Evolutionary conservation across 2,888 invertebrate genomes (phyloP).

Genomic region (Frankliniella intonsa): DNA sequence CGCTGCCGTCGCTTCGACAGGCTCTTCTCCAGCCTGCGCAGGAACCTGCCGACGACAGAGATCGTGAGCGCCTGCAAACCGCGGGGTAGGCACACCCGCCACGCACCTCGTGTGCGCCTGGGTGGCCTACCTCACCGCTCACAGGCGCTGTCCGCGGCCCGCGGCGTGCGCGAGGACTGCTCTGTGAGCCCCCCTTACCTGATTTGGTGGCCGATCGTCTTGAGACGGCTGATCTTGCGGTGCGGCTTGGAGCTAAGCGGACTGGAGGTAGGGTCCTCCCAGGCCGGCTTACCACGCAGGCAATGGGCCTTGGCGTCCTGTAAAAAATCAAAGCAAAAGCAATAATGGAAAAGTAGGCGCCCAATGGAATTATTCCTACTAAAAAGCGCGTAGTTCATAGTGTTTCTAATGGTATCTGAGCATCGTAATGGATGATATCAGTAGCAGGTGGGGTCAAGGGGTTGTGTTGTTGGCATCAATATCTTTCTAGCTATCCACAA

Average conservation of each 20-base stretch:
- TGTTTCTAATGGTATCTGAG: not conserved
- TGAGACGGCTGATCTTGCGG: conserved; percentile 62
- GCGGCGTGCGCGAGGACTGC: too few relatives aligned
- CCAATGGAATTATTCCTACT: not conserved
- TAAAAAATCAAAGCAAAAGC: not conserved
- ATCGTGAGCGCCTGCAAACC: not conserved
- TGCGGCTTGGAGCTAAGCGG: not conserved
- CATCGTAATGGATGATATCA: too few relatives aligned
- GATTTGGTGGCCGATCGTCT: conserved; percentile 72
- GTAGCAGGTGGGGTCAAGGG: too few relatives aligned
- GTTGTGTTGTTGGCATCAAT: too few relatives aligned
- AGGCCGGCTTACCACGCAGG: conserved; percentile 53
- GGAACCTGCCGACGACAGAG: conserved; percentile 52
- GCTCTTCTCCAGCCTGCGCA: conserved; percentile 65
- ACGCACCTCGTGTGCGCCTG: not conserved
- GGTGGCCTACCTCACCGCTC: not conserved
- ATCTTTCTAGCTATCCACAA: too few relatives aligned
- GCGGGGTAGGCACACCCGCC: conserved; percentile 3
- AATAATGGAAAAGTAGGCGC: too few relatives aligned
- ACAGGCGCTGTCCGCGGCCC: conserved; percentile 23
- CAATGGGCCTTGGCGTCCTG: conserved; percentile 25
- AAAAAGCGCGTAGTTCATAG: not conserved
- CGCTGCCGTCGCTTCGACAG: conserved; percentile 61
- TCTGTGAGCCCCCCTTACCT: too few relatives aligned
- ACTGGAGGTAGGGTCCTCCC: conserved; percentile 42